Evolutionary conservation across 1,140 invertebrate species (phyloP).

Genomic region (Sinonovacula constricta): DNA sequence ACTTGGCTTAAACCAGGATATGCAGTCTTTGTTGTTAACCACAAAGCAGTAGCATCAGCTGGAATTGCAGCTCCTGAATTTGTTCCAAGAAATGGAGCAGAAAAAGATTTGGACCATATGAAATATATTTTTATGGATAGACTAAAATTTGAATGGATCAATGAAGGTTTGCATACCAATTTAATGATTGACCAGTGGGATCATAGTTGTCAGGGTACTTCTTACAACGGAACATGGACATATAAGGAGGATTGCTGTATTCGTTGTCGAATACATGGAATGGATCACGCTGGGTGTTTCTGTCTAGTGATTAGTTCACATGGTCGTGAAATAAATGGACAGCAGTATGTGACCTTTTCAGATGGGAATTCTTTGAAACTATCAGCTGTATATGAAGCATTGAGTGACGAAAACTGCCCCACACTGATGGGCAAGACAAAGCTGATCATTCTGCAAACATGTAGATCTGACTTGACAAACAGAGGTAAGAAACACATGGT

Average conservation of each 20-base stretch:
- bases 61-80: background rate
- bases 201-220: background rate
- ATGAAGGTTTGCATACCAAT: background rate
- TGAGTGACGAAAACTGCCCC: conserved; percentile 33
- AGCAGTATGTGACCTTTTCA: background rate
- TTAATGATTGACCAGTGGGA: background rate
- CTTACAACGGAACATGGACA: background rate
- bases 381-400: background rate
- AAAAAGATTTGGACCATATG: background rate
- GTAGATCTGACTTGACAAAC: background rate
- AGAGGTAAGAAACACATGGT: too few relatives aligned
- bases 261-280: background rate
- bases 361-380: background rate
- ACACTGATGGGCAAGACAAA: background rate
- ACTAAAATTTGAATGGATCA: background rate
- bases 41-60: background rate
- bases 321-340: background rate
- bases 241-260: too few relatives aligned
- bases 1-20: too few relatives aligned
- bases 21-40: background rate
- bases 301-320: conserved; percentile 7
- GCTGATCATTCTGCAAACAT: conserved; percentile 15
- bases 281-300: conserved; percentile 7
- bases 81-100: background rate
- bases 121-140: background rate